Evolutionary conservation across 2,797 vertebrate genomes (phyloP).

Genomic region (Cossypha heuglini): DNA sequence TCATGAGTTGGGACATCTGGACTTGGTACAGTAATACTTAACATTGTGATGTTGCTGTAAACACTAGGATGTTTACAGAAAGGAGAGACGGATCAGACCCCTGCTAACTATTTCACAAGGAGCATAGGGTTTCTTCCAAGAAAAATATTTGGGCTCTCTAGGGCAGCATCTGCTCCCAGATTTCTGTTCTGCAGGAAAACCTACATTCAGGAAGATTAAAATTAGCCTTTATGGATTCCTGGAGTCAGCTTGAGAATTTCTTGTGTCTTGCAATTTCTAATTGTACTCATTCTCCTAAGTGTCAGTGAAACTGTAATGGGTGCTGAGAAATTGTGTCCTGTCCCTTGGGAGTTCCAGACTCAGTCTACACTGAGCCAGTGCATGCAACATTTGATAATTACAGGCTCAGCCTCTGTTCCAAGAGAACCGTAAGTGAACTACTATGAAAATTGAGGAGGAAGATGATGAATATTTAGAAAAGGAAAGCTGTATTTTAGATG

Average conservation of each 20-base stretch:
- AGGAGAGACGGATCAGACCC: not conserved
- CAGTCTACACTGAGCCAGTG: not conserved
- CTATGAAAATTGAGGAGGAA: not conserved
- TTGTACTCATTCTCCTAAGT: not conserved
- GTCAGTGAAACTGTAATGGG: not conserved
- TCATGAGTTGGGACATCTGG: slow-evolving; percentile 2
- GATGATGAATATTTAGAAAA: not conserved
- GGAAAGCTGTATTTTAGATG: not conserved
- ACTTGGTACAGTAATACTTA: slow-evolving; percentile 15
- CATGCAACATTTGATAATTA: not conserved
- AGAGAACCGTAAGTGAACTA: not conserved
- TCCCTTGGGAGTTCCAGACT: not conserved
- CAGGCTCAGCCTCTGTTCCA: not conserved
- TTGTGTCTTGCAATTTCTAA: not conserved
- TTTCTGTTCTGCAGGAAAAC: slow-evolving; percentile 1
- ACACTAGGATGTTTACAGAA: slow-evolving; percentile 40
- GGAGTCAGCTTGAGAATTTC: not conserved
- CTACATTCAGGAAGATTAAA: not conserved
- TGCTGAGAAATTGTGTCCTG: not conserved
- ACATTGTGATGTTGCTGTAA: slow-evolving; percentile 23
- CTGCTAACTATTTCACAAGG: not conserved
- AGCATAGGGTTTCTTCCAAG: slow-evolving; percentile 48
- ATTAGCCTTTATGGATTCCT: not conserved
- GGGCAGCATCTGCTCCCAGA: slow-evolving; percentile 1
- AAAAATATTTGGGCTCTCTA: slow-evolving; percentile 16